Conservation (phyloP, 2,797 vertebrate species). For the Lutjanus campechanus region DNA sequence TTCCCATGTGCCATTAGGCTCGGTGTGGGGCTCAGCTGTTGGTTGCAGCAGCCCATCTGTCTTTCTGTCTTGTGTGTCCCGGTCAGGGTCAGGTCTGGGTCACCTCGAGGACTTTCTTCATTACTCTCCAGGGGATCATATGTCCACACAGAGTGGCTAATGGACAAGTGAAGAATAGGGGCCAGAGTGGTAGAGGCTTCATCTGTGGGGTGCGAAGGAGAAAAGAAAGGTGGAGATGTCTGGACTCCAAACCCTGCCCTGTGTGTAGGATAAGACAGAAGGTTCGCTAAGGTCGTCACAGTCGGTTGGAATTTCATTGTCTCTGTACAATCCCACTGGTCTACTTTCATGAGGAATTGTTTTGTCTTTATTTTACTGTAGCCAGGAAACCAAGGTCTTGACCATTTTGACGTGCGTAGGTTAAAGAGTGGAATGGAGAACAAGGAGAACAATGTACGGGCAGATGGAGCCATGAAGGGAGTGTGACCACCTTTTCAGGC, state of each 20-base stretch:
- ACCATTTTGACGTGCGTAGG: neutral
- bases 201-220: constrained; percentile 14
- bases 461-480: neutral
- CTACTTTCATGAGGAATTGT: neutral
- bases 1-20: constrained; percentile 8
- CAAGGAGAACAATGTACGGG: neutral
- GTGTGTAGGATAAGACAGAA: neutral
- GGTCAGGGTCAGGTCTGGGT: constrained; percentile 58
- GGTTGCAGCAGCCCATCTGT: constrained; percentile 44
- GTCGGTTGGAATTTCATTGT: neutral
- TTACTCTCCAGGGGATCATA: constrained; percentile 38
- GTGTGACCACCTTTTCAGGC: neutral
- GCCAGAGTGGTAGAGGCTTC: neutral
- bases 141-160: constrained; percentile 24
- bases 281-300: too few relatives aligned
- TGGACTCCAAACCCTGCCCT: too few relatives aligned
- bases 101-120: constrained; percentile 41
- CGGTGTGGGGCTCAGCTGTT: constrained; percentile 57
- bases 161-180: constrained; percentile 18
- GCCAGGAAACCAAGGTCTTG: neutral
- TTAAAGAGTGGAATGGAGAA: neutral
- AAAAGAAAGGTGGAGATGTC: neutral
- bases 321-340: neutral
- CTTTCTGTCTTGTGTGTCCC: constrained; percentile 21
- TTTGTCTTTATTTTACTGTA: neutral